Conservation (phyloP, 64 coral and sea anemone genomes). For the Hydrozoanthus tunicans region DNA sequence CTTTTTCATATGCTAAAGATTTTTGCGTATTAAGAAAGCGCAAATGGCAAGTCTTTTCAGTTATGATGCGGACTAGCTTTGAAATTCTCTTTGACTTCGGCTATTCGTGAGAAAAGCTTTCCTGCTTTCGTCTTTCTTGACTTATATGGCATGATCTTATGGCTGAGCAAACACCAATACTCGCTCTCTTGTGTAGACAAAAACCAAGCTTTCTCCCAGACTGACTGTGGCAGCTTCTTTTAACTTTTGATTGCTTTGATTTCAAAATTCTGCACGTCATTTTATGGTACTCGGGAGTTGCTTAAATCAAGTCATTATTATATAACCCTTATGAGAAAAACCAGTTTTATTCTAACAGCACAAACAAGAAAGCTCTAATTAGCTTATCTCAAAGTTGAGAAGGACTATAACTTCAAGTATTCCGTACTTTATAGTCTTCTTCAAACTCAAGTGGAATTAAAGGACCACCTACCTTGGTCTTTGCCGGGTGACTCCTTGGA, state of each 20-base stretch:
- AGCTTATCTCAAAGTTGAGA: neutral
- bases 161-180: neutral
- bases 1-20: neutral
- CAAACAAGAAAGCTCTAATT: no score
- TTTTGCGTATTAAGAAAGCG: neutral
- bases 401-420: neutral
- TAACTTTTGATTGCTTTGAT: neutral
- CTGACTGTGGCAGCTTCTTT: neutral
- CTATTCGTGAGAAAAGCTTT: neutral
- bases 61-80: neutral
- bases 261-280: no score
- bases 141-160: neutral
- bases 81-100: neutral
- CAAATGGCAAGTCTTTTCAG: neutral
- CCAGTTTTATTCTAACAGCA: no score
- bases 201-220: neutral
- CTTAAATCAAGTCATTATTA: no score
- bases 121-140: neutral
- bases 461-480: slow-evolving; percentile 14
- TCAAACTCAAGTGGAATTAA: neutral
- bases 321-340: no score
- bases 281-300: no score
- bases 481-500: neutral
- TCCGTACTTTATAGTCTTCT: neutral
- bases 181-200: neutral